Conservation (phyloP, 2,888 invertebrate genomes). For the Plebejus argus region DNA sequence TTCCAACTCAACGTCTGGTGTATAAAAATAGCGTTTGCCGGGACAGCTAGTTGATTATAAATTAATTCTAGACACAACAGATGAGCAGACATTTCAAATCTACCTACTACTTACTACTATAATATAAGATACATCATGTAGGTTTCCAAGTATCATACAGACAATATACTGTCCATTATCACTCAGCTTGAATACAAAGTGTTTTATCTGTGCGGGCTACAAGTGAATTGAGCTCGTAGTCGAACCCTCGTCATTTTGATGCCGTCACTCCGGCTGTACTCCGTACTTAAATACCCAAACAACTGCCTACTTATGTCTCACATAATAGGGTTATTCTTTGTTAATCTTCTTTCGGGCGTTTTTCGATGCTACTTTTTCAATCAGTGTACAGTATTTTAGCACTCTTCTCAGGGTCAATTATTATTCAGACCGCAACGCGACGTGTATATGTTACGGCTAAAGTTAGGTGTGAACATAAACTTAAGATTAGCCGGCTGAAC, state of each 20-base stretch:
- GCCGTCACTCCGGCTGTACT: constrained; percentile 38
- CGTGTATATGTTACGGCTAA: too few relatives aligned
- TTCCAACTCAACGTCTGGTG: too few relatives aligned
- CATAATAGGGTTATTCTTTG: background rate
- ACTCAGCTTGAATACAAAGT: constrained; percentile 32
- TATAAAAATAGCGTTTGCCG: too few relatives aligned
- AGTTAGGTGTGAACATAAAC: too few relatives aligned
- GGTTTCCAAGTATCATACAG: background rate
- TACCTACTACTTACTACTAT: background rate
- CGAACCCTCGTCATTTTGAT: constrained; percentile 59
- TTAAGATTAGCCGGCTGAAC: too few relatives aligned
- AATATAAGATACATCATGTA: background rate
- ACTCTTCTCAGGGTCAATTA: too few relatives aligned
- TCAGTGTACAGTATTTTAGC: too few relatives aligned
- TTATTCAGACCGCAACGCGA: too few relatives aligned
- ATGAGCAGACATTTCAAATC: too few relatives aligned
- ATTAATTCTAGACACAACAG: too few relatives aligned
- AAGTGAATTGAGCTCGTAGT: constrained; percentile 38
- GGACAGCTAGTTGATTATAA: too few relatives aligned
- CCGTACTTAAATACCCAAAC: constrained; percentile 35
- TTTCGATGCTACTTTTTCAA: background rate
- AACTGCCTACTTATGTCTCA: constrained; percentile 35
- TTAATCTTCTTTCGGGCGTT: constrained; percentile 10
- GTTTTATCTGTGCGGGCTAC: constrained; percentile 41
- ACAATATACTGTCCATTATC: constrained; percentile 19